Percentiles rank a stretch among this genome's conserved stretches.
Conservation (phyloP, 1,140 invertebrate genomes). For the Lepidurus packardi region DNA sequence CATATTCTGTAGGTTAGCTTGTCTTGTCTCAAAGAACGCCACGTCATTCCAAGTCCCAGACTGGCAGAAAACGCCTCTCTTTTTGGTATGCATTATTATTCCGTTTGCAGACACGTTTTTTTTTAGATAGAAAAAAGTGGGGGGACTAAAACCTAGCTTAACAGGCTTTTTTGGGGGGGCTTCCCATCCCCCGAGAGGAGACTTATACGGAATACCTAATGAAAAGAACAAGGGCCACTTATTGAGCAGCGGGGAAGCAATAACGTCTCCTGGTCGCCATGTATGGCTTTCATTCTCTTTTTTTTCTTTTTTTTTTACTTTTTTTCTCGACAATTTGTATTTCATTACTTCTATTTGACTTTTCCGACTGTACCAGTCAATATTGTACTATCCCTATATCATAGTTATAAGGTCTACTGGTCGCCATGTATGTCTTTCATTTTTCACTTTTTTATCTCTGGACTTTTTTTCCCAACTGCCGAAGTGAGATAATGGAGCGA, state of each 20-base stretch:
- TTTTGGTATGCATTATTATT: conserved; percentile 12
- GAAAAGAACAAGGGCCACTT: conserved; percentile 10
- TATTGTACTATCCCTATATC: too few species aligned
- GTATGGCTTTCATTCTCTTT: too few species aligned
- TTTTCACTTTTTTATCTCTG: too few species aligned
- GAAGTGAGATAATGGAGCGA: too few species aligned
- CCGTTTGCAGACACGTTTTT: background rate
- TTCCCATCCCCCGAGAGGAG: background rate
- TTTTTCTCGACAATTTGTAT: too few species aligned
- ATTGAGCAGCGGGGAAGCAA: background rate
- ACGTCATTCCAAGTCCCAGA: background rate
- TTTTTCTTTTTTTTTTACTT: too few species aligned
- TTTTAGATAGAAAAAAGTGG: background rate
- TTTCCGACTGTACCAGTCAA: too few species aligned
- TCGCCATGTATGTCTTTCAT: background rate
- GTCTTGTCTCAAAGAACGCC: background rate
- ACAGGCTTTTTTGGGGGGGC: background rate
- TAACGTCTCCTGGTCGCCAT: background rate
- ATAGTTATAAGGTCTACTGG: background rate
- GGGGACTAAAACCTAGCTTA: background rate
- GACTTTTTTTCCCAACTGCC: too few species aligned
- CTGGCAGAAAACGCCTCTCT: conserved; percentile 20
- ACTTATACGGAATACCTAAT: background rate
- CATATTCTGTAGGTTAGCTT: background rate
- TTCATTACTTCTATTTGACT: too few species aligned